Base-by-base conservation (phyloP, 1,140 invertebrate genomes). In the Brachionus rotundiformis region DNA sequence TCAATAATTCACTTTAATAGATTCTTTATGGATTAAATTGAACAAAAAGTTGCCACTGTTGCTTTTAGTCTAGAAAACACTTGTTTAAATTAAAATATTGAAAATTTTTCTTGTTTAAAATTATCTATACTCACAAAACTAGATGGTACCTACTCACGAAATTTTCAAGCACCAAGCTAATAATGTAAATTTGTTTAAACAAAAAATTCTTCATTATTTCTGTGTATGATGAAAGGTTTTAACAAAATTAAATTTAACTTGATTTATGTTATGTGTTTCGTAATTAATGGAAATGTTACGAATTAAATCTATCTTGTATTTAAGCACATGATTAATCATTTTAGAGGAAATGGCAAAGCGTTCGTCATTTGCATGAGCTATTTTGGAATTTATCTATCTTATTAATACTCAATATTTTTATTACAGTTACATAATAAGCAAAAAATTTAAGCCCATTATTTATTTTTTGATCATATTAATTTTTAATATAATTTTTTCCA, bases 131-230 rank as follows among this genome's bases (percentile, higher is more conserved):
- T 39, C 13, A 7, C n/a, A 54, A 16, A 54, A 54, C 47, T 54
- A 54, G 47, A 54, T 54, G 19, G 47, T 23, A 25, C n/a, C 47
- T 19, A 54, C 47, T 54, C 61, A 63, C 25, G 25, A 63, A 13
- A 63, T 54, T 41, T 41, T 41, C 6, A 0, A 16, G 19, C 47
- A 63, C 16, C 25, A 5, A 29, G 25, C 29, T 63, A 68, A 33
- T 68, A 68, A 33, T 68, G 11, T 33, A 68, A 68, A 68, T 68
- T 68, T 68, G 63, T 68, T 68, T 68, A 68, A 33, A 36, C 33
- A 68, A 68, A n/a, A 68, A 68, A 68, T 36, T 68, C 63, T 68
- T 68, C 63, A 68, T 68, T 68, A 68, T 68, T 68, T 68, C n/a
- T 16, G 5, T 39, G 3, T 39, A 68, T 68, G 31, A 36, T 68